These are phyloP conservation scores for Mythimna ferrago DNA, from an alignment of 2,888 invertebrate genomes.

Conservation along the genomic window DNA sequence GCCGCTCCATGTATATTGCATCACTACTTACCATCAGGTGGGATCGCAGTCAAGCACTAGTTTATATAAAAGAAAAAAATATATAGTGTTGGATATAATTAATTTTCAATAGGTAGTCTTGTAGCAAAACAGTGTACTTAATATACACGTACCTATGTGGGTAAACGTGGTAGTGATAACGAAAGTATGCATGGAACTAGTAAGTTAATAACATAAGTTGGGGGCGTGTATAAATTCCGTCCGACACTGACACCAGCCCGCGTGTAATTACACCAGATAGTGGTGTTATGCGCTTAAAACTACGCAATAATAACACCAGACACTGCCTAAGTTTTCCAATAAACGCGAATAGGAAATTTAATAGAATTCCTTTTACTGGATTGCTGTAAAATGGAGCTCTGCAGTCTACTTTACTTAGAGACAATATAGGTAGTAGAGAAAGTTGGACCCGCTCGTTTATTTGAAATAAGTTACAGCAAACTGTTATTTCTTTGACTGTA, in stretches of 20 bases:
- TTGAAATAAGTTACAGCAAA: slow-evolving; percentile 4
- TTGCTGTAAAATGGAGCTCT: slow-evolving; percentile 25
- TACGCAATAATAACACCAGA: slow-evolving; percentile 57
- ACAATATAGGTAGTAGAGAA: slow-evolving; percentile 4
- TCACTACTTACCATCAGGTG: too few relatives aligned
- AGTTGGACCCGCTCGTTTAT: slow-evolving; percentile 5
- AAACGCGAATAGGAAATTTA: slow-evolving; percentile 53
- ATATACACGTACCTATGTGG: slow-evolving; percentile 28
- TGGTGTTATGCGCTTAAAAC: slow-evolving; percentile 76
- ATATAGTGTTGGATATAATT: background rate
- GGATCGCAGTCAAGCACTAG: too few relatives aligned
- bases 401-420: slow-evolving; percentile 13
- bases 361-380: slow-evolving; percentile 55
- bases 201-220: slow-evolving; percentile 86
- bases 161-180: slow-evolving; percentile 59
- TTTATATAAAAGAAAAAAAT: too few relatives aligned
- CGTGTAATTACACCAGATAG: slow-evolving; percentile 85
- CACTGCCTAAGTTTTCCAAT: slow-evolving; percentile 58
- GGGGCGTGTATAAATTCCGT: slow-evolving; percentile 80
- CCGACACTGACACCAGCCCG: slow-evolving; percentile 68
- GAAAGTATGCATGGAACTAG: slow-evolving; percentile 78
- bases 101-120: background rate
- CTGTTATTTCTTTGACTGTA: background rate
- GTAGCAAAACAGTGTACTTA: slow-evolving; percentile 9
- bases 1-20: too few relatives aligned